phyloP scores from a whole-genome alignment of 2,888 invertebrate genomes.

The Diarsia dahlii region DNA sequence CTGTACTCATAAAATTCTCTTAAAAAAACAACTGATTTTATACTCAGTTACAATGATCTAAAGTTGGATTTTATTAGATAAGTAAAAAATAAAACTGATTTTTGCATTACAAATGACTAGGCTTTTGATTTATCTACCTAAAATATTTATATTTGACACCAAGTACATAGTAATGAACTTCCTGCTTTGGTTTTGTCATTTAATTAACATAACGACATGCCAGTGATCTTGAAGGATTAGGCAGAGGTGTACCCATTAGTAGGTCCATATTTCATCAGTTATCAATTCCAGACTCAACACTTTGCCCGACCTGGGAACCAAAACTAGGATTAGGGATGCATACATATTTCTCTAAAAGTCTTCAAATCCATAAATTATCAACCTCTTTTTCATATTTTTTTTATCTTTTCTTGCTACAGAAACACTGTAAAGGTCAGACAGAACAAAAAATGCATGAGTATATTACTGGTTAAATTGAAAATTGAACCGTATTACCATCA shows the following conservation, averaged over 20 bases:
- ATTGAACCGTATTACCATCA: too few relatives aligned
- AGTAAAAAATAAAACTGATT: background rate
- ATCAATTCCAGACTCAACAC: too few relatives aligned
- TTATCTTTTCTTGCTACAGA: background rate
- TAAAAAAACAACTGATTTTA: background rate
- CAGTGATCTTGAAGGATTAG: too few relatives aligned
- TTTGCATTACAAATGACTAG: background rate
- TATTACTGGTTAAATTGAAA: too few relatives aligned
- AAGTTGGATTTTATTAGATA: background rate
- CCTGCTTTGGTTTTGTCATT: constrained; percentile 26
- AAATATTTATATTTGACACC: constrained; percentile 15
- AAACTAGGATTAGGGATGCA: background rate
- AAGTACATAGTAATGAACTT: constrained; percentile 10
- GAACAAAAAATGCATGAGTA: too few relatives aligned
- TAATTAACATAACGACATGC: background rate
- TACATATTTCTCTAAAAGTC: background rate
- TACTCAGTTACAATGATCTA: background rate
- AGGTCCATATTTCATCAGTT: too few relatives aligned
- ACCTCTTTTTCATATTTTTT: background rate
- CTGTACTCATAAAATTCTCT: background rate
- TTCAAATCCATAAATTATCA: background rate
- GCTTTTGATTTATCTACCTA: background rate
- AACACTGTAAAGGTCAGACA: too few relatives aligned
- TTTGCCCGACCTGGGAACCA: too few relatives aligned
- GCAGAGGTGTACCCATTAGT: too few relatives aligned